A percentile compares a stretch with the other conserved stretches of the same genome.
Evolutionary conservation across 2,888 invertebrate species (phyloP).

Genomic region (Petrolisthes manimaculis): DNA sequence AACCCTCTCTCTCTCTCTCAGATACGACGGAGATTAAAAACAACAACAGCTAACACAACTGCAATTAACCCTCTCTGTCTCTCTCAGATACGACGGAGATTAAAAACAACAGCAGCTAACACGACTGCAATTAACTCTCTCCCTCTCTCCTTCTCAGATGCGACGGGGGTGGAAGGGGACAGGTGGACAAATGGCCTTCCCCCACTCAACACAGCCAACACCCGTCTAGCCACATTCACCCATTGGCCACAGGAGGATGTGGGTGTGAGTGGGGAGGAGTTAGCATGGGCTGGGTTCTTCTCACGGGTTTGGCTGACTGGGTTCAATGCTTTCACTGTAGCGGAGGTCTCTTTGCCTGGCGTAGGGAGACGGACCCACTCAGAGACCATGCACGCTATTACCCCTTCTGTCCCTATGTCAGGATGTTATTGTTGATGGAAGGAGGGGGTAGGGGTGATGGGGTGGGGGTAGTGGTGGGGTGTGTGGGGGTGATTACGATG

Average conservation of each 20-base stretch:
- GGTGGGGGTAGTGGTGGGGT: too few species aligned
- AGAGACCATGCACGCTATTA: slow-evolving; percentile 94
- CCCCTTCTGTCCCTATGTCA: slow-evolving; percentile 85
- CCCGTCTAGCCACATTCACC: slow-evolving; percentile 74
- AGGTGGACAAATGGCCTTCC: slow-evolving; percentile 27
- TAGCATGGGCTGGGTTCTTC: slow-evolving; percentile 92
- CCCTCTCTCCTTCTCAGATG: too few species aligned
- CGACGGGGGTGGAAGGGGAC: neutral
- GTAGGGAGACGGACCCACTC: slow-evolving; percentile 91
- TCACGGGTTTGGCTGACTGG: slow-evolving; percentile 87
- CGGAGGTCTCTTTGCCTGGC: slow-evolving; percentile 94
- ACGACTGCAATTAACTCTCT: too few species aligned
- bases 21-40: too few species aligned
- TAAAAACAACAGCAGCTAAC: too few species aligned
- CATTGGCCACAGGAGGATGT: slow-evolving; percentile 87
- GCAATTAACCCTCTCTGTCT: too few species aligned
- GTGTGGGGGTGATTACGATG: too few species aligned
- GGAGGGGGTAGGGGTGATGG: too few species aligned
- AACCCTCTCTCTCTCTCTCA: too few species aligned
- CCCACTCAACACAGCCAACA: slow-evolving; percentile 32
- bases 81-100: too few species aligned
- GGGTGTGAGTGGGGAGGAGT: slow-evolving; percentile 80
- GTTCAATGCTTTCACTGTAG: slow-evolving; percentile 95
- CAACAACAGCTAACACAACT: too few species aligned
- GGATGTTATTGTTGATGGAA: too few species aligned